Evolutionary conservation across 2,888 invertebrate genomes (phyloP).

Genomic region (Chrysolina haemoptera): DNA sequence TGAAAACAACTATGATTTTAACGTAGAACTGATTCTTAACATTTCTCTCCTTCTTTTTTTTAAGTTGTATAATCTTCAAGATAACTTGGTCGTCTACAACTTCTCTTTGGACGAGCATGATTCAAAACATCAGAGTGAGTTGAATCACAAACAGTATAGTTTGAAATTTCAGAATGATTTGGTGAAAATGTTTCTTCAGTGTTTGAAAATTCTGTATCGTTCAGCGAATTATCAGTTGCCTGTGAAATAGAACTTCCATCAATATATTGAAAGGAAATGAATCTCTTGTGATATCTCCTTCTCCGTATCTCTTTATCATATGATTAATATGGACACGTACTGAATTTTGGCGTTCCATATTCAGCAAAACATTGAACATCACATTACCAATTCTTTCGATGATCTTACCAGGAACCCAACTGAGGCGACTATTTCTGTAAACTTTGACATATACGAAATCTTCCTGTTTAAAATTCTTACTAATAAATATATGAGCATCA

Average conservation of each 20-base stretch:
- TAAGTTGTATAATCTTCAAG: background rate
- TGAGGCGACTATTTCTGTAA: background rate
- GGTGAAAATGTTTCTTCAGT: background rate
- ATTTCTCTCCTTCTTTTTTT: background rate
- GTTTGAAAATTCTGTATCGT: background rate
- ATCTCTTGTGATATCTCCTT: conserved; percentile 1
- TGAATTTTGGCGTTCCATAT: background rate
- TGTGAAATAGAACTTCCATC: background rate
- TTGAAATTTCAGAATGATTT: background rate
- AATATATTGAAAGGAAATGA: background rate
- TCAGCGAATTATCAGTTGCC: too few relatives aligned
- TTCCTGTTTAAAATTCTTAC: background rate
- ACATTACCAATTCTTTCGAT: conserved; percentile 16
- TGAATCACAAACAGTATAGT: background rate
- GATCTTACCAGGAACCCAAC: conserved; percentile 16
- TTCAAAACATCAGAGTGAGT: background rate
- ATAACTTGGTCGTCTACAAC: background rate
- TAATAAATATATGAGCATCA: background rate
- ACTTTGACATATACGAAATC: conserved; percentile 4
- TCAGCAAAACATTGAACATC: background rate
- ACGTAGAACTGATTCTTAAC: background rate
- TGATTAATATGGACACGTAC: background rate
- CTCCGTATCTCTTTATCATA: conserved; percentile 2
- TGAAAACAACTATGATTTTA: background rate
- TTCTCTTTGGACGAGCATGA: background rate